Evolutionary conservation across 2,113 vertebrate genomes (phyloP).

Genomic region (Thinocorus orbignyianus): DNA sequence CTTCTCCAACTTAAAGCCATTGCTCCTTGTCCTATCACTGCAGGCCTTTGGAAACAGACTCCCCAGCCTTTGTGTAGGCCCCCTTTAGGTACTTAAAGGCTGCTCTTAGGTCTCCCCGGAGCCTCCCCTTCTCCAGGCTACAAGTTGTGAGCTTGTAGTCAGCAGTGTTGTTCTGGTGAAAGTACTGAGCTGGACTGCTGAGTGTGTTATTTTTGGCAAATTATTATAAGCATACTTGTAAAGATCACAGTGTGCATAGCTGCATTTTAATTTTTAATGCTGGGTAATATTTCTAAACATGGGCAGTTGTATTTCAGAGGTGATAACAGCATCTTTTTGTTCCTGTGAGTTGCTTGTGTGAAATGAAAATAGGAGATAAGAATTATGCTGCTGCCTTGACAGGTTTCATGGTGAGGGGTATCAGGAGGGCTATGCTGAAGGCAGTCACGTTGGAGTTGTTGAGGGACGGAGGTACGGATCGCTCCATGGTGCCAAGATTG

Average conservation of each 20-base stretch:
- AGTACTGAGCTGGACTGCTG: background rate
- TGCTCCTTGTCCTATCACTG: too few species aligned
- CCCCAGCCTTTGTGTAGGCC: too few species aligned
- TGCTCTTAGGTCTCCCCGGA: too few species aligned
- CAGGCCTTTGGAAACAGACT: too few species aligned
- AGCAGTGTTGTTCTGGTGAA: background rate
- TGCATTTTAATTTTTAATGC: accelerated
- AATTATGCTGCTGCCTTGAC: background rate
- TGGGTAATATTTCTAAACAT: accelerated
- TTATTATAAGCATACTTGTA: background rate
- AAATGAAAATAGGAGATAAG: background rate
- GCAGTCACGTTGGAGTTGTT: constrained; percentile 70
- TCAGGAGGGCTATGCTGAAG: constrained; percentile 83
- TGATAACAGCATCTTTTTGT: accelerated
- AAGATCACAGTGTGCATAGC: accelerated
- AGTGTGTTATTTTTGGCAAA: background rate
- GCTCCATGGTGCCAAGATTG: constrained; percentile 80
- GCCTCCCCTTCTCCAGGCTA: too few species aligned
- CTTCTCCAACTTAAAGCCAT: too few species aligned
- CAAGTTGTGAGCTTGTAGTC: background rate
- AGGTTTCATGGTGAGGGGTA: constrained; percentile 87
- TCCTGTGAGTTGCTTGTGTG: accelerated
- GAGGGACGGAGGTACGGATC: constrained; percentile 81
- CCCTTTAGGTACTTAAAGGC: too few species aligned
- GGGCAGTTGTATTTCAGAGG: accelerated